Evolutionary conservation across 2,797 vertebrate species (phyloP).

Genomic region (Crypturellus tataupa): DNA sequence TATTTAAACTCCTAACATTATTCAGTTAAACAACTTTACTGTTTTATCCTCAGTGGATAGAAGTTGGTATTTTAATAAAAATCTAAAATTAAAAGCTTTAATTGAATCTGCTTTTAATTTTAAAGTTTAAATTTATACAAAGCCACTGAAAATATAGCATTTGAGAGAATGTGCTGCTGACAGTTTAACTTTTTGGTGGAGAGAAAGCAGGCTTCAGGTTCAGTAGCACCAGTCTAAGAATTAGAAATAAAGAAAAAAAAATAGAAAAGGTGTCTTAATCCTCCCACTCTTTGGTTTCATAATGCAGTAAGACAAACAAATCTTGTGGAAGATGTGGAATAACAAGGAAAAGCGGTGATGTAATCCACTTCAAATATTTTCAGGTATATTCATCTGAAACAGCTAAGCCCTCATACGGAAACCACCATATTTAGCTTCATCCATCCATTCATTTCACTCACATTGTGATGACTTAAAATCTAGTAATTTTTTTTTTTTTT

Average conservation of each 20-base stretch:
- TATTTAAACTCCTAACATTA: slow-evolving; percentile 58
- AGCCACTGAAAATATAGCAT: neutral
- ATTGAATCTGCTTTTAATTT: slow-evolving; percentile 54
- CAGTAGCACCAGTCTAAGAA: neutral
- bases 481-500: neutral
- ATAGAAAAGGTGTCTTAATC: neutral
- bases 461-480: neutral
- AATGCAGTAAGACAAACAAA: neutral
- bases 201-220: neutral
- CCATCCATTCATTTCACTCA: neutral
- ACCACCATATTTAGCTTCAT: neutral
- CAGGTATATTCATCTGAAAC: neutral
- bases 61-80: slow-evolving; percentile 45
- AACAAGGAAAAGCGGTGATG: neutral
- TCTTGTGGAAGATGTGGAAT: neutral
- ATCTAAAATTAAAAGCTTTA: slow-evolving; percentile 35
- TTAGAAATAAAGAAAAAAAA: neutral
- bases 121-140: slow-evolving; percentile 37
- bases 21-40: slow-evolving; percentile 59
- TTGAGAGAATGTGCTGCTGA: slow-evolving; percentile 38
- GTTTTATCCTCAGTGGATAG: slow-evolving; percentile 30
- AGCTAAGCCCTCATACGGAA: neutral
- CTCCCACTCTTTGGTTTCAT: neutral
- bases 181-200: slow-evolving; percentile 20
- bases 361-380: neutral